Evolutionary conservation across 2,797 vertebrate genomes (phyloP).

Genomic region (Alca torda): DNA sequence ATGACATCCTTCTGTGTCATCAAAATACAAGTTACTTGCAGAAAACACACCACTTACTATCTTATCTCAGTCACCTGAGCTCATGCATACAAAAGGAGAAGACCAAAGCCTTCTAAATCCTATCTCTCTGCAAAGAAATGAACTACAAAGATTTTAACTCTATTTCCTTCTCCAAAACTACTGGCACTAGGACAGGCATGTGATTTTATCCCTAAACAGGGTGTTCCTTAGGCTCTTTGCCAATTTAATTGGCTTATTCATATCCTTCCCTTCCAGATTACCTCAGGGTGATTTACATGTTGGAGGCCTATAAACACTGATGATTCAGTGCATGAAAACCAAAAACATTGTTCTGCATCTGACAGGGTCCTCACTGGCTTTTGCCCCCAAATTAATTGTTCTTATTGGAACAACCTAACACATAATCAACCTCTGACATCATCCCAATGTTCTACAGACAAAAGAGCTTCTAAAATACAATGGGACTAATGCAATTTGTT

Average conservation of each 20-base stretch:
- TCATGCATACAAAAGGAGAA: neutral
- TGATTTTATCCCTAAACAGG: constrained; percentile 69
- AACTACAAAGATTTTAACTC: constrained; percentile 43
- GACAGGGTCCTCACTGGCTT: constrained; percentile 38
- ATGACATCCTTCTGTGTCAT: constrained; percentile 63
- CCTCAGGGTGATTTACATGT: constrained; percentile 66
- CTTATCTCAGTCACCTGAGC: neutral
- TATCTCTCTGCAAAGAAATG: neutral
- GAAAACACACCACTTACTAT: neutral
- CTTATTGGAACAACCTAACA: constrained; percentile 14
- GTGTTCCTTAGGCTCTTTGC: constrained; percentile 66
- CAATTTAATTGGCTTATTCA: constrained; percentile 71
- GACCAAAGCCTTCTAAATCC: neutral
- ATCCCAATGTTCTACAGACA: neutral
- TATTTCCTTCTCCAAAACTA: constrained; percentile 45
- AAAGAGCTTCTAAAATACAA: neutral
- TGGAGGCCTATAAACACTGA: constrained; percentile 62
- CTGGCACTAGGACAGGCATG: constrained; percentile 45
- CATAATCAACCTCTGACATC: constrained; percentile 22
- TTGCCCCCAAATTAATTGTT: constrained; percentile 52
- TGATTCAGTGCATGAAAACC: constrained; percentile 62
- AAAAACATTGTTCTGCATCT: constrained; percentile 53
- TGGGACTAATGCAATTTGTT: neutral
- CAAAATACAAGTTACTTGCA: constrained; percentile 39
- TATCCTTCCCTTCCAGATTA: constrained; percentile 71